Conservation (phyloP, 2,797 vertebrate genomes). For the Semaprochilodus insignis region DNA sequence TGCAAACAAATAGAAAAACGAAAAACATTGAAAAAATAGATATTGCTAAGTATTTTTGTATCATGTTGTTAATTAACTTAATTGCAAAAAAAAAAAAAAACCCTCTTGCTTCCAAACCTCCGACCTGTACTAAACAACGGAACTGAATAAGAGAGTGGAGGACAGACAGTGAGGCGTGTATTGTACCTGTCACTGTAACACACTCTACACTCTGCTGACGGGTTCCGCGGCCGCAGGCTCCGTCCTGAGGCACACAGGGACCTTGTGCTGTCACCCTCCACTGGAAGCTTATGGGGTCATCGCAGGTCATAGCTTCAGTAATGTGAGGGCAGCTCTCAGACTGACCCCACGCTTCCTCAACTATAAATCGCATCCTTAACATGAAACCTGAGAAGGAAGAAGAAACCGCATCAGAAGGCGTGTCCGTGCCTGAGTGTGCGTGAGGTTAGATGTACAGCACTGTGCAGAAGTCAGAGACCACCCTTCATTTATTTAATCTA, state of each 20-base stretch:
- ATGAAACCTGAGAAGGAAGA: slow-evolving; percentile 76
- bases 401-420: neutral
- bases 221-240: slow-evolving; percentile 80
- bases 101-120: neutral
- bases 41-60: neutral
- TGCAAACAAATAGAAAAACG: no score
- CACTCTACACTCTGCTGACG: slow-evolving; percentile 69
- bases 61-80: neutral
- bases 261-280: slow-evolving; percentile 76
- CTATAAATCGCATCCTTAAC: slow-evolving; percentile 77
- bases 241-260: slow-evolving; percentile 74
- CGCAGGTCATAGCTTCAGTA: slow-evolving; percentile 80
- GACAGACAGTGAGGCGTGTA: neutral
- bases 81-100: neutral
- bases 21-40: no score
- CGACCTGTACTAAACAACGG: neutral
- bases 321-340: slow-evolving; percentile 76
- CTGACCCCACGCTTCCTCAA: slow-evolving; percentile 70
- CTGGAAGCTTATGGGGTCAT: slow-evolving; percentile 78
- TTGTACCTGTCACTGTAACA: slow-evolving; percentile 45
- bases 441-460: neutral
- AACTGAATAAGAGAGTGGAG: slow-evolving; percentile 2
- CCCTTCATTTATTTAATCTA: no score
- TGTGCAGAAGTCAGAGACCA: neutral
- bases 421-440: neutral